A percentile compares a stretch with the other conserved stretches of the same genome.
Conservation (phyloP, 2,888 invertebrate species). For the Drosophila nr. perissopoda region DNA sequence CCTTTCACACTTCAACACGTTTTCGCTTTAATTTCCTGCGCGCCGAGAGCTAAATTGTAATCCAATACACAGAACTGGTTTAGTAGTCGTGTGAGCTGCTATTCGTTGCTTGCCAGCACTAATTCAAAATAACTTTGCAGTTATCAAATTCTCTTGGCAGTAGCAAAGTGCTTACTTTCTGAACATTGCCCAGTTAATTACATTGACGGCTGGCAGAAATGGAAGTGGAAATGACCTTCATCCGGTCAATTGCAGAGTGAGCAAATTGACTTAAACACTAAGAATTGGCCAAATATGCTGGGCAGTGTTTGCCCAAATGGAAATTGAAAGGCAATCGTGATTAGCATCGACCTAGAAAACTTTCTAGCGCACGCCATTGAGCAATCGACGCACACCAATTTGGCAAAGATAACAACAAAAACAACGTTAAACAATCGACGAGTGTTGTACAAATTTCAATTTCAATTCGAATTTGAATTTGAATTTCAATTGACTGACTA, state of each 20-base stretch:
- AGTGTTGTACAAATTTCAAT: slow-evolving; percentile 69
- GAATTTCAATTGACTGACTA: slow-evolving; percentile 52
- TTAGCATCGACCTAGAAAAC: slow-evolving; percentile 70
- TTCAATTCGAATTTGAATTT: slow-evolving; percentile 54
- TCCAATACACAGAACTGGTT: slow-evolving; percentile 40
- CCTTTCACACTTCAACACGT: slow-evolving; percentile 73
- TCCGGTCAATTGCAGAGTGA: slow-evolving; percentile 49
- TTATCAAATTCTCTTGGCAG: slow-evolving; percentile 38
- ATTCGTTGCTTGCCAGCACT: slow-evolving; percentile 21
- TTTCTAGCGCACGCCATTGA: slow-evolving; percentile 53
- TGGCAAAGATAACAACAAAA: slow-evolving; percentile 29
- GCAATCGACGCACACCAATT: slow-evolving; percentile 44
- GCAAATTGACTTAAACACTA: slow-evolving; percentile 42
- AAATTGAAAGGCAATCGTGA: slow-evolving; percentile 61
- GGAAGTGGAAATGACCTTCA: slow-evolving; percentile 49
- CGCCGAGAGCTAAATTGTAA: slow-evolving; percentile 40
- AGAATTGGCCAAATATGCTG: slow-evolving; percentile 3
- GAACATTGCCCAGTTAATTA: slow-evolving; percentile 56
- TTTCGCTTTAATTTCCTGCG: slow-evolving; percentile 76
- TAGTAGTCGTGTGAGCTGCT: background rate
- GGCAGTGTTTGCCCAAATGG: slow-evolving; percentile 34
- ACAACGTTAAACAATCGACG: slow-evolving; percentile 64
- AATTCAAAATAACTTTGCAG: slow-evolving; percentile 46
- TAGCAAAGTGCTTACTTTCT: slow-evolving; percentile 8
- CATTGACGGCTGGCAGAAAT: slow-evolving; percentile 24